Evolutionary conservation across 2,888 invertebrate genomes (phyloP).

Genomic region (Parnassius glacialis): DNA sequence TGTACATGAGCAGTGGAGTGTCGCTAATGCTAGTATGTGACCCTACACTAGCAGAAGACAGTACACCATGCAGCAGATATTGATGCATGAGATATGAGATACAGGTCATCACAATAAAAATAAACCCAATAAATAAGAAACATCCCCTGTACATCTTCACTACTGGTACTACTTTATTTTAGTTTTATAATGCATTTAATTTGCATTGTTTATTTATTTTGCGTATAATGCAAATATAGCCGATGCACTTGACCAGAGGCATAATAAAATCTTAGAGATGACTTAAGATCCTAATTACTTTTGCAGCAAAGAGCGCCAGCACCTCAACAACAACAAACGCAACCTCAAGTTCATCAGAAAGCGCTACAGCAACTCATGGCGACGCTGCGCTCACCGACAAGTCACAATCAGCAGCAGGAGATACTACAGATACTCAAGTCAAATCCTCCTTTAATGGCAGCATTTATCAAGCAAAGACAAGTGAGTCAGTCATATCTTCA

Average conservation of each 20-base stretch:
- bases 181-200: too few species aligned
- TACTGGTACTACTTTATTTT: too few species aligned
- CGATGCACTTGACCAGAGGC: too few species aligned
- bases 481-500: constrained; percentile 43
- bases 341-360: constrained; percentile 75
- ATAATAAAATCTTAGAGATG: too few species aligned
- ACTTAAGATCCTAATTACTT: constrained; percentile 22
- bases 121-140: too few species aligned
- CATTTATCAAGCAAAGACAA: constrained; percentile 94
- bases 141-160: too few species aligned
- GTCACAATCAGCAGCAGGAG: constrained; percentile 95
- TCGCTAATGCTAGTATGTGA: neutral
- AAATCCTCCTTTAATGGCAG: constrained; percentile 97
- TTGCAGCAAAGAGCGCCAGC: constrained; percentile 48
- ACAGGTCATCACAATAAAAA: too few species aligned
- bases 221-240: too few species aligned
- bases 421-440: constrained; percentile 94
- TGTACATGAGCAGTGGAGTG: too few species aligned
- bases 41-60: too few species aligned
- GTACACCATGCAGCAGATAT: neutral
- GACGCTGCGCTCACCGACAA: constrained; percentile 93
- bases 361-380: constrained; percentile 93
- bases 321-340: constrained; percentile 67
- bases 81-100: neutral
- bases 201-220: too few species aligned